Evolutionary conservation across 2,888 invertebrate species (phyloP), one percentile per base, ranked within the genome.

Genomic region (Dryadula phaetusa): DNA sequence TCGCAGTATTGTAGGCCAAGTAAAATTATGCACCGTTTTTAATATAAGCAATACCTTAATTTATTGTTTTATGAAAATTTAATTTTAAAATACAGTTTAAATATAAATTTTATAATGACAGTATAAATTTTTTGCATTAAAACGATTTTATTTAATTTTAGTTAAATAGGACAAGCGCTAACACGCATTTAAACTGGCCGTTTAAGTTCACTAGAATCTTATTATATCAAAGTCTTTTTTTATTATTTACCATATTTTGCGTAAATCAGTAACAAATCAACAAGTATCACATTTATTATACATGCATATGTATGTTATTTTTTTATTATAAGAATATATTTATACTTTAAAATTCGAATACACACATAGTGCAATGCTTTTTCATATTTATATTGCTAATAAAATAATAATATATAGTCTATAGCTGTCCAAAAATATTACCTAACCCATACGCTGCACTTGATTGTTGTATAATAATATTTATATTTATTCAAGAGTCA

Each of bases 21-120:
- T 77, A 85, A 83, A 85, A 81, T 74, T 76, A 76, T 78, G 77
- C 28, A 53, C 54, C 54, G 7, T 37, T 56, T 22, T 22, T 22
- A 40, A 14, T 40, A 20, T n/a, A 20, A 34, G 20, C 16, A 34
- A 53, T 18, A 34, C 12, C 3, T 8, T 28, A 28, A 52, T 10
- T 54, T 54, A 18, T 20, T 54, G 14, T 20, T 34, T 37, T 22
- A 34, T 3, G 7, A 6, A 42, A 22, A 40, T 37, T 20, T 22
- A 3, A 34, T 34, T 34, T 34, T 34, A 7, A 34, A 28, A 28
- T 28, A 28, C 28, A 28, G 6, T 4, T 6, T 28, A 28, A n/a
- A n/a, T 28, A 4, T 28, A 28, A 28, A 28, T 28, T 28, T 28
- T 6, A 6, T 28, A 4, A 28, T 28, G 6, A 4, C 28, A 28